A percentile compares a stretch with the other conserved stretches of the same genome.
These are phyloP conservation scores for Synodontis membranacea DNA, from an alignment of 2,113 vertebrate genomes.

Conservation along the genomic window DNA sequence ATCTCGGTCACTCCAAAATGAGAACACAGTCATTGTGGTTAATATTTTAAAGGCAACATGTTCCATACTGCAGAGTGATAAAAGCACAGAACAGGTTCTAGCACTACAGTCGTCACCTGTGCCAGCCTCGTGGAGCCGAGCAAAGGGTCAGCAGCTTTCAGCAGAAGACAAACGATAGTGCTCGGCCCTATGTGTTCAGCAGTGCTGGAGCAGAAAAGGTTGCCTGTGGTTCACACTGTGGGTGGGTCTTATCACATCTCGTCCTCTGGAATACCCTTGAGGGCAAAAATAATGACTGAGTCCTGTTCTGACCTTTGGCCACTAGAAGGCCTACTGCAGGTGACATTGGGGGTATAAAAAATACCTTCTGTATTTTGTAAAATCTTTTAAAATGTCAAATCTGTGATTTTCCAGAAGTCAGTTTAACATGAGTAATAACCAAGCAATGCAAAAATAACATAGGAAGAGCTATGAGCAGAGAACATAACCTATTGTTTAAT, in stretches of 20 bases:
- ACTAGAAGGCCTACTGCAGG: slow-evolving; percentile 51
- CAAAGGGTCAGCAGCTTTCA: slow-evolving; percentile 26
- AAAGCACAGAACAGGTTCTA: slow-evolving; percentile 19
- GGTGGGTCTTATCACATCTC: slow-evolving; percentile 16
- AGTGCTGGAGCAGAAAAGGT: slow-evolving; percentile 29
- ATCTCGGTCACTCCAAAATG: slow-evolving; percentile 50
- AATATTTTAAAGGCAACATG: slow-evolving; percentile 56
- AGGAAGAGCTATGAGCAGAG: too few species aligned
- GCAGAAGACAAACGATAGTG: slow-evolving; percentile 46
- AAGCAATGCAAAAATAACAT: background rate
- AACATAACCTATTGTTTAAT: background rate
- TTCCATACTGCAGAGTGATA: slow-evolving; percentile 32
- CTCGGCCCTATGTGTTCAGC: slow-evolving; percentile 30
- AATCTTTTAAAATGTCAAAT: background rate
- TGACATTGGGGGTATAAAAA: background rate
- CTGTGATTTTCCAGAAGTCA: background rate
- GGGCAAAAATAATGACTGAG: slow-evolving; percentile 55
- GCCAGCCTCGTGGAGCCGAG: slow-evolving; percentile 6
- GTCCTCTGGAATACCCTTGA: slow-evolving; percentile 20
- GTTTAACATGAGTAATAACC: background rate
- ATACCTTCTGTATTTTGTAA: too few species aligned
- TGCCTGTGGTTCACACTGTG: slow-evolving; percentile 8
- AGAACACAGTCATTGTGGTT: slow-evolving; percentile 46
- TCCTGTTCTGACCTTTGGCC: slow-evolving; percentile 43
- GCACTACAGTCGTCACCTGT: slow-evolving; percentile 14